Evolutionary conservation across 2,797 vertebrate species (phyloP).

Genomic region (Sebastes taczanowskii): DNA sequence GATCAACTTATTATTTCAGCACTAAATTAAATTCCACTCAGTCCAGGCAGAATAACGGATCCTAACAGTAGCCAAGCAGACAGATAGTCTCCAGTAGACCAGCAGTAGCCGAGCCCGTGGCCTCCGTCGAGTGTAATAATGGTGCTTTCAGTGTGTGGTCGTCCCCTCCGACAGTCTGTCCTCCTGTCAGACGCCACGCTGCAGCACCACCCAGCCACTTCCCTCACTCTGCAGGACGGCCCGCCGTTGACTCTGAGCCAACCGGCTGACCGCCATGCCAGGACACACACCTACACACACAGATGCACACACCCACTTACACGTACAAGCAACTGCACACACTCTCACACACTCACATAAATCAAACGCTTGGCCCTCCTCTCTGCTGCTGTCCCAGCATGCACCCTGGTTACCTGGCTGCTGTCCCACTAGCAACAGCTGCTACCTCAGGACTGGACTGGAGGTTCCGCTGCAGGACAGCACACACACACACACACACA

Average conservation of each 20-base stretch:
- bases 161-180: slow-evolving; percentile 49
- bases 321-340: slow-evolving; percentile 34
- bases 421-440: slow-evolving; percentile 69
- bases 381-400: slow-evolving; percentile 20
- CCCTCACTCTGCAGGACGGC: slow-evolving; percentile 50
- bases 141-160: slow-evolving; percentile 34
- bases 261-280: slow-evolving; percentile 34
- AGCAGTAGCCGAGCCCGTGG: background rate
- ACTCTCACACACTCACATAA: slow-evolving; percentile 45
- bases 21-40: too few species aligned
- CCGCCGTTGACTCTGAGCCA: slow-evolving; percentile 48
- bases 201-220: slow-evolving; percentile 31
- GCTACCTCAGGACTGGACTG: slow-evolving; percentile 58
- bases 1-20: background rate
- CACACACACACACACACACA: slow-evolving; percentile 4
- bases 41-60: background rate
- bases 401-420: slow-evolving; percentile 1
- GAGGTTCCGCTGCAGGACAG: slow-evolving; percentile 52
- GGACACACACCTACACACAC: slow-evolving; percentile 42
- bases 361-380: slow-evolving; percentile 62
- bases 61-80: background rate
- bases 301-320: slow-evolving; percentile 50
- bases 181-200: slow-evolving; percentile 51
- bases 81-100: background rate
- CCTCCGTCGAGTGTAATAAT: slow-evolving; percentile 38